A percentile compares a stretch with the other conserved stretches of the same genome.
Evolutionary conservation across 2,113 vertebrate genomes (phyloP).

Genomic region (Vireo altiloquus): DNA sequence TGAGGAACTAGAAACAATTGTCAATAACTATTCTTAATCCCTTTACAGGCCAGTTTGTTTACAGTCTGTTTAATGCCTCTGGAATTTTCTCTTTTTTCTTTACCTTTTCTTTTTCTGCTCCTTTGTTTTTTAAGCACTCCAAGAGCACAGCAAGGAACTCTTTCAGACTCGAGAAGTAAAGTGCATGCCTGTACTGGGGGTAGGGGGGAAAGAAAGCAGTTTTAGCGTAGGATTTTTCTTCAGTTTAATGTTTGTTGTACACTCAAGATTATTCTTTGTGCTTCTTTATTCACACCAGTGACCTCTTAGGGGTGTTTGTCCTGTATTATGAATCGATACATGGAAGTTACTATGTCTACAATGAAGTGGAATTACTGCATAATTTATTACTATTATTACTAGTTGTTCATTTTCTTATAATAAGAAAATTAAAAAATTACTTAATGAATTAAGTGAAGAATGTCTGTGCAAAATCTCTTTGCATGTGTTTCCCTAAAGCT

Average conservation of each 20-base stretch:
- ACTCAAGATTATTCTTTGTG: background rate
- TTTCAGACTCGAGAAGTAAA: background rate
- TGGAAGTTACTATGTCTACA: background rate
- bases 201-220: background rate
- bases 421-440: background rate
- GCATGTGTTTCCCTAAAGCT: background rate
- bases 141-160: background rate
- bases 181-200: background rate
- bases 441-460: background rate
- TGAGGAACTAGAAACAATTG: slow-evolving; percentile 32
- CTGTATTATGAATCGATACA: background rate
- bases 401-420: background rate
- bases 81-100: background rate
- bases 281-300: background rate
- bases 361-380: background rate
- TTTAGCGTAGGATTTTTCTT: background rate
- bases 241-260: background rate
- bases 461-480: background rate
- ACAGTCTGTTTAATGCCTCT: background rate
- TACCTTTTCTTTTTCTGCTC: background rate
- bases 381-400: background rate
- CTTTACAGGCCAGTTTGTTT: background rate
- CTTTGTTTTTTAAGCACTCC: background rate
- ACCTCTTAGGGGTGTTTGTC: background rate
- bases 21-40: background rate